These are phyloP conservation scores for Anagrus nilaparvatae DNA, from an alignment of 1,140 invertebrate genomes.

Conservation along the genomic window DNA sequence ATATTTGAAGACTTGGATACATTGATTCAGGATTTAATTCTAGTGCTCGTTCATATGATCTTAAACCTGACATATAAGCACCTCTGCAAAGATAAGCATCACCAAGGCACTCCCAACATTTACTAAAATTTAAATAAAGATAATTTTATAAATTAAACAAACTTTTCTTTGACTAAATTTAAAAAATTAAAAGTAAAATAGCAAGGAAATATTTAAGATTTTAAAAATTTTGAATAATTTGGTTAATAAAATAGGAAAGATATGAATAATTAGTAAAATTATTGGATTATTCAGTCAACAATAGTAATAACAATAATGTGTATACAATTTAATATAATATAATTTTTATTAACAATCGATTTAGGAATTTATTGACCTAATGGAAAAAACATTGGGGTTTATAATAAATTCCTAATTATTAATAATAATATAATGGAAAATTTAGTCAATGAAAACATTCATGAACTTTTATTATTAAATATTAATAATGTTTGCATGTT, in stretches of 20 bases:
- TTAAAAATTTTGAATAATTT: no score
- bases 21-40: conserved; percentile 54
- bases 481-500: not conserved
- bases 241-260: no score
- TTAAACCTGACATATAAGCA: conserved; percentile 72
- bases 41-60: conserved; percentile 70
- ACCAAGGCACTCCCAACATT: conserved; percentile 75
- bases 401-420: no score
- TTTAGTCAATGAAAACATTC: conserved; percentile 2
- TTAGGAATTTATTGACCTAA: no score
- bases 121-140: conserved; percentile 35
- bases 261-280: no score
- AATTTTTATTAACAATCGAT: no score
- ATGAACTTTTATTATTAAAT: not conserved
- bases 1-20: conserved; percentile 74
- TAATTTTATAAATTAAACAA: not conserved
- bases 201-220: no score
- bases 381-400: no score
- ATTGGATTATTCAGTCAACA: no score
- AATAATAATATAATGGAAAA: no score
- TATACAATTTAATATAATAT: no score
- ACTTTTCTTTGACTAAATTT: not conserved
- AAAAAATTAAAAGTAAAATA: conserved; percentile 3
- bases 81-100: conserved; percentile 79
- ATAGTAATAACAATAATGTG: no score